Percentiles rank a stretch among this genome's conserved stretches.
These are phyloP conservation scores for Penaeus indicus DNA, from an alignment of 1,140 invertebrate species.

Conservation along the genomic window DNA sequence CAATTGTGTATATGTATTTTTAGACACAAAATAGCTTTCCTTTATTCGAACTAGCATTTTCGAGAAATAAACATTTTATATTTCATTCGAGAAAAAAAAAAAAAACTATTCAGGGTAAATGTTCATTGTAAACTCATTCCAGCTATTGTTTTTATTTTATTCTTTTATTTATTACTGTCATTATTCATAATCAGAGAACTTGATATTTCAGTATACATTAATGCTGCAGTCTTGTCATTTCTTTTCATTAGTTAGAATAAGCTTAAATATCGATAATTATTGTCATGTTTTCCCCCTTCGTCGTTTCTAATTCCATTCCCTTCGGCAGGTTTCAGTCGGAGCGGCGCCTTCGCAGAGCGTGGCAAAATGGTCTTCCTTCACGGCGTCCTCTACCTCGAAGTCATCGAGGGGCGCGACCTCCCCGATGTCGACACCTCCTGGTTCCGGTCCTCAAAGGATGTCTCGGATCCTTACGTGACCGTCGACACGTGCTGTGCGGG, in stretches of 20 bases:
- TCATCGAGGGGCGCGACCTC: slow-evolving; percentile 65
- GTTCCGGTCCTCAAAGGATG: slow-evolving; percentile 67
- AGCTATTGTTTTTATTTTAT: too few species aligned
- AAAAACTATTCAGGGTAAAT: neutral
- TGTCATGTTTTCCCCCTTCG: neutral
- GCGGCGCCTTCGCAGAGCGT: slow-evolving; percentile 46
- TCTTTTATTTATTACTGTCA: too few species aligned
- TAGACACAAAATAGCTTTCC: too few species aligned
- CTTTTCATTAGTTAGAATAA: neutral
- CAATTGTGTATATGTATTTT: too few species aligned
- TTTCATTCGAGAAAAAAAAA: neutral
- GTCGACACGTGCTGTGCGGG: slow-evolving; percentile 62
- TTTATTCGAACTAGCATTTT: too few species aligned
- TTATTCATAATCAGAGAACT: too few species aligned
- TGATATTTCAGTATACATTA: too few species aligned
- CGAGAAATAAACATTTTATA: neutral
- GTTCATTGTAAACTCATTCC: too few species aligned
- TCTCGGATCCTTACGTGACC: slow-evolving; percentile 66
- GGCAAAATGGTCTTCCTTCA: slow-evolving; percentile 67
- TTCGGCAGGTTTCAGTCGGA: slow-evolving; percentile 56
- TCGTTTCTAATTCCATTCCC: slow-evolving; percentile 11
- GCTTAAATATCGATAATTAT: neutral
- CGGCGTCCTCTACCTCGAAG: slow-evolving; percentile 65
- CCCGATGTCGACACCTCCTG: slow-evolving; percentile 67
- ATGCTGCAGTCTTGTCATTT: too few species aligned